These are phyloP conservation scores for Lota lota DNA, from an alignment of 2,113 vertebrate genomes.

Conservation along the genomic window DNA sequence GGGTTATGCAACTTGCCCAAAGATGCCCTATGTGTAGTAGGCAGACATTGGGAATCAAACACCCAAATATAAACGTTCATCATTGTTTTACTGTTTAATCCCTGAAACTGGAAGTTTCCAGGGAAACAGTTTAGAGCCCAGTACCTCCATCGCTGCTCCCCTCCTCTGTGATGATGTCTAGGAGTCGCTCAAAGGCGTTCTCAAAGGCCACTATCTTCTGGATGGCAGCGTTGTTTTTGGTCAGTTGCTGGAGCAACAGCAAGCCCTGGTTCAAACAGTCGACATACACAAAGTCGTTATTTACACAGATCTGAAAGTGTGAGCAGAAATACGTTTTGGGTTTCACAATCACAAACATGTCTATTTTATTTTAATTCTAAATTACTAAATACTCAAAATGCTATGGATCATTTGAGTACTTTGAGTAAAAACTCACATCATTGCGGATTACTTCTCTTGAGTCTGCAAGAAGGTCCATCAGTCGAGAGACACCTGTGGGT, in stretches of 20 bases:
- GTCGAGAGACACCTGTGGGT: slow-evolving; percentile 87
- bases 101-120: not conserved
- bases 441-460: slow-evolving; percentile 97
- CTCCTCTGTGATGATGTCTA: slow-evolving; percentile 96
- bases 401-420: not conserved
- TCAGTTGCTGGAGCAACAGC: slow-evolving; percentile 90
- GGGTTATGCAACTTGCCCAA: too few relatives aligned
- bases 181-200: slow-evolving; percentile 93
- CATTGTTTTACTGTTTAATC: too few relatives aligned
- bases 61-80: too few relatives aligned
- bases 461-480: slow-evolving; percentile 95
- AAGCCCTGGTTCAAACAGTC: slow-evolving; percentile 76
- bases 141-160: slow-evolving; percentile 96
- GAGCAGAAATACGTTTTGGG: not conserved
- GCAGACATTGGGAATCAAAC: too few relatives aligned
- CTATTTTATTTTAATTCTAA: not conserved
- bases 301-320: too few relatives aligned
- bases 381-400: not conserved
- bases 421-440: slow-evolving; percentile 79
- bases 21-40: too few relatives aligned
- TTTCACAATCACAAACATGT: not conserved
- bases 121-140: not conserved
- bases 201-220: slow-evolving; percentile 99
- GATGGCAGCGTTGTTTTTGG: slow-evolving; percentile 95
- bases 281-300: too few relatives aligned